Conservation (phyloP, 2,797 vertebrate genomes). For the Pantherophis alleghaniensis region DNA sequence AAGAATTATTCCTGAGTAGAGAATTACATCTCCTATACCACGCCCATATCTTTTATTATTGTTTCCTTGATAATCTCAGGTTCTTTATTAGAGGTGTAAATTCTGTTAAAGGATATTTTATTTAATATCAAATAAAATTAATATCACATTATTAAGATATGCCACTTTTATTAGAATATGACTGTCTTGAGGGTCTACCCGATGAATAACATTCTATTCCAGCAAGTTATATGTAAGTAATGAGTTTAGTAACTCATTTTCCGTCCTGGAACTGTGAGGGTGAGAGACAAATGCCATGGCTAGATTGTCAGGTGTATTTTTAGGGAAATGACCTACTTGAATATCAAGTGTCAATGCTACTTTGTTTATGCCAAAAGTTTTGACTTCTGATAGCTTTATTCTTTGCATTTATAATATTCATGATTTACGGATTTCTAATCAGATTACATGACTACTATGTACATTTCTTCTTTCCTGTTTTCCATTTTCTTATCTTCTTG, state of each 20-base stretch:
- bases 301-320: slow-evolving; percentile 76
- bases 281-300: slow-evolving; percentile 74
- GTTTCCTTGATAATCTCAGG: not conserved
- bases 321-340: slow-evolving; percentile 78
- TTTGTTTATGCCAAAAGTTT: slow-evolving; percentile 54
- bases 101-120: slow-evolving; percentile 37
- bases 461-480: slow-evolving; percentile 32
- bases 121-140: slow-evolving; percentile 36
- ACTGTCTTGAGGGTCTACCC: slow-evolving; percentile 37
- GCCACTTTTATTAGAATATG: slow-evolving; percentile 26
- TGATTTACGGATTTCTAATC: slow-evolving; percentile 33
- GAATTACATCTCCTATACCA: not conserved
- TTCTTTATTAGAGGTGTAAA: slow-evolving; percentile 11
- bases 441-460: slow-evolving; percentile 1
- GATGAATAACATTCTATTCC: slow-evolving; percentile 39
- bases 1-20: not conserved
- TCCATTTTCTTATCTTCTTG: not conserved
- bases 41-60: not conserved
- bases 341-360: slow-evolving; percentile 48
- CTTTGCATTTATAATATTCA: not conserved
- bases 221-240: slow-evolving; percentile 31
- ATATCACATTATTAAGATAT: slow-evolving; percentile 24
- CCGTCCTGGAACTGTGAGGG: slow-evolving; percentile 66
- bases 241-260: slow-evolving; percentile 41
- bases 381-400: slow-evolving; percentile 43